Evolutionary conservation across 2,888 invertebrate species (phyloP).

Genomic region (Drosophila tripunctata): DNA sequence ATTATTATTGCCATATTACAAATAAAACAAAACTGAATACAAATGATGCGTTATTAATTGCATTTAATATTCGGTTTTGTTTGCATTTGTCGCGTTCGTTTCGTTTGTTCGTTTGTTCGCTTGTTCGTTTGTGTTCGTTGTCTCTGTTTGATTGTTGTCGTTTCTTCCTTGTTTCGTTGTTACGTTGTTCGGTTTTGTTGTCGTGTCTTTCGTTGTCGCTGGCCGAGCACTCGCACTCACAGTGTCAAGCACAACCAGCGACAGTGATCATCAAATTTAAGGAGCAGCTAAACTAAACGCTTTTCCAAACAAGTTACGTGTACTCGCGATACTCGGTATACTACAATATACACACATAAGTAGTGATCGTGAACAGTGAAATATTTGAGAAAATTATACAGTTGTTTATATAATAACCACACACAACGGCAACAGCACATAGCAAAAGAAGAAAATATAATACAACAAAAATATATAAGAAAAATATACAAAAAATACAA

Average conservation of each 20-base stretch:
- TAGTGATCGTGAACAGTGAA: conserved; percentile 40
- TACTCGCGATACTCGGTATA: conserved; percentile 24
- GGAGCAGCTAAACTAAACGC: conserved; percentile 28
- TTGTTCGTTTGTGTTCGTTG: conserved; percentile 20
- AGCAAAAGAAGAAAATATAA: conserved; percentile 16
- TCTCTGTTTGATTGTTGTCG: conserved; percentile 26
- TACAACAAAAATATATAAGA: neutral
- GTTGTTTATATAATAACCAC: conserved; percentile 73
- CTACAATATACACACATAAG: too few species aligned
- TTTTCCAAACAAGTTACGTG: conserved; percentile 16
- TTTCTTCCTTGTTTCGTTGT: conserved; percentile 39
- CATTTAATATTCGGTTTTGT: conserved; percentile 61
- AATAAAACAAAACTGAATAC: conserved; percentile 66
- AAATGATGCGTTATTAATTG: conserved; percentile 62
- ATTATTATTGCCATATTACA: conserved; percentile 19
- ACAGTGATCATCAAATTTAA: conserved; percentile 55
- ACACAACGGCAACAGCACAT: conserved; percentile 37
- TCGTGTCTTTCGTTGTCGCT: conserved; percentile 65
- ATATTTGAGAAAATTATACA: conserved; percentile 28
- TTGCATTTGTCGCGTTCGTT: conserved; percentile 29
- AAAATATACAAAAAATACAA: conserved; percentile 13
- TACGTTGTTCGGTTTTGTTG: conserved; percentile 61
- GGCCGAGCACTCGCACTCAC: conserved; percentile 51
- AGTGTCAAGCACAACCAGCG: conserved; percentile 62
- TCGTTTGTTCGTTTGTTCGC: conserved; percentile 17